phyloP scores from a whole-genome alignment of 2,113 vertebrate genomes.

The Willisornis vidua region DNA sequence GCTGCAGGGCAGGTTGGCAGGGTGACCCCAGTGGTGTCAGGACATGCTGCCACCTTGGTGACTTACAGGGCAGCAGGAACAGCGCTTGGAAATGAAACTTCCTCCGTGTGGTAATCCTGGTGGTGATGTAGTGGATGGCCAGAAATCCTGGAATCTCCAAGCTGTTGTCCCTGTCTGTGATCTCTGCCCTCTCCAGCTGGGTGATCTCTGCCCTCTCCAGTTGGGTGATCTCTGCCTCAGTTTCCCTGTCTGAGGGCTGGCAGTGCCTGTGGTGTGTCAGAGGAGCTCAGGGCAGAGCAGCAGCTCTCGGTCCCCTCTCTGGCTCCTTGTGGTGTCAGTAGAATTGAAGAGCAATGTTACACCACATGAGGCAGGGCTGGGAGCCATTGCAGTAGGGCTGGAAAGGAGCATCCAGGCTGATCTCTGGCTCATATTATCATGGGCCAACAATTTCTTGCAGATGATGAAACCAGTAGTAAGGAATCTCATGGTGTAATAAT shows the following conservation, averaged over 20 bases:
- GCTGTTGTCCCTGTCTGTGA: fast-evolving
- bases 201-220: not conserved
- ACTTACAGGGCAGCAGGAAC: not conserved
- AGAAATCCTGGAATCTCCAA: not conserved
- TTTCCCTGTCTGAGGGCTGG: not conserved
- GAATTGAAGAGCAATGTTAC: not conserved
- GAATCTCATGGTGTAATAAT: not conserved
- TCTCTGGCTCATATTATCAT: not conserved
- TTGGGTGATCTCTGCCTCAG: not conserved
- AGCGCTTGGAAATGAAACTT: not conserved
- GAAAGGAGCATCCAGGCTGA: not conserved
- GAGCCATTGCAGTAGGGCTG: not conserved
- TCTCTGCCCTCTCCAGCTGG: not conserved
- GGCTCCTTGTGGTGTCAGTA: not conserved
- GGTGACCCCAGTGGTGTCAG: fast-evolving
- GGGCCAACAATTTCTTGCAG: not conserved
- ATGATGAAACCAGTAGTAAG: not conserved
- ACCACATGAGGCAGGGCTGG: fast-evolving
- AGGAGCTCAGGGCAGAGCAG: not conserved
- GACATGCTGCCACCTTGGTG: not conserved
- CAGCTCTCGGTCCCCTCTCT: not conserved
- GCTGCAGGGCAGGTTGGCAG: not conserved
- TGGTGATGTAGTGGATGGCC: not conserved
- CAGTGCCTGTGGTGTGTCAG: not conserved
- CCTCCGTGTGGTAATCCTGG: not conserved